Percentiles rank a stretch among this genome's conserved stretches.
phyloP scores from a whole-genome alignment of 2,113 vertebrate genomes.

The Corythoichthys haematopterus region DNA sequence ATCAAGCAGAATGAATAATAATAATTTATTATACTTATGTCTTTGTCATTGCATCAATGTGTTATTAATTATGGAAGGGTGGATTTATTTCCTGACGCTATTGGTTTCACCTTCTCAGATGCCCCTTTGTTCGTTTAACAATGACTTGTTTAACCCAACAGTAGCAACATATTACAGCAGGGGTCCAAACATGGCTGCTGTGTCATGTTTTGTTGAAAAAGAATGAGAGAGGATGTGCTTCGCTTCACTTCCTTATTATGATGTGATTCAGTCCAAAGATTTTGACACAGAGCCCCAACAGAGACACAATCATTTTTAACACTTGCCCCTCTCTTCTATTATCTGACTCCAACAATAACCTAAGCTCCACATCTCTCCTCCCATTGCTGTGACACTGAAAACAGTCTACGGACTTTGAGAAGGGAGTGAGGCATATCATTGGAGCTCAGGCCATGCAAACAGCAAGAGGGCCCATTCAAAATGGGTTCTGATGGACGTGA shows the following conservation, averaged over 20 bases:
- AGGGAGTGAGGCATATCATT: conserved; percentile 79
- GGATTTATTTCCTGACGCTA: conserved; percentile 3
- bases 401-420: conserved; percentile 72
- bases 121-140: conserved; percentile 42
- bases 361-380: conserved; percentile 64
- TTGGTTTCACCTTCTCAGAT: conserved; percentile 24
- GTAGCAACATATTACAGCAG: conserved; percentile 57
- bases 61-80: conserved; percentile 2
- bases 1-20: neutral
- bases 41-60: neutral
- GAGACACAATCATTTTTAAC: conserved; percentile 74
- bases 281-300: conserved; percentile 68
- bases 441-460: conserved; percentile 75
- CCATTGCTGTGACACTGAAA: conserved; percentile 63
- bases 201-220: conserved; percentile 61
- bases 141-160: conserved; percentile 45
- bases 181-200: conserved; percentile 57
- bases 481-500: conserved; percentile 73
- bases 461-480: conserved; percentile 76
- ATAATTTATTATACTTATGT: neutral
- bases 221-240: conserved; percentile 60
- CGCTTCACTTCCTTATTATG: conserved; percentile 74
- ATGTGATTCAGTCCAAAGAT: conserved; percentile 73
- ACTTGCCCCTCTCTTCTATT: conserved; percentile 67
- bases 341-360: conserved; percentile 64